Evolutionary conservation across 2,888 invertebrate genomes (phyloP).

Genomic region (Pammene aurita): DNA sequence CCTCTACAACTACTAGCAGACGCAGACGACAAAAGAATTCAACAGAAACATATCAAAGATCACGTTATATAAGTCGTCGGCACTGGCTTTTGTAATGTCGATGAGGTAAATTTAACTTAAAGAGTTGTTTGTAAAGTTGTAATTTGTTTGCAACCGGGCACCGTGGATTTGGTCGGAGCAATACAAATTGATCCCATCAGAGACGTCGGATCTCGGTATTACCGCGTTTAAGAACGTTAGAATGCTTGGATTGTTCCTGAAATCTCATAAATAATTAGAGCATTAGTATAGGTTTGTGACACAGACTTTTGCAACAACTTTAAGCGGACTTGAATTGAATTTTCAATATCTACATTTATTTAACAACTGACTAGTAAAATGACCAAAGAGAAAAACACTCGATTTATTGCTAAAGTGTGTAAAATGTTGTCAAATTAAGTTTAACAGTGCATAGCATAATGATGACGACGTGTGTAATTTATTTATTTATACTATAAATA

Average conservation of each 20-base stretch:
- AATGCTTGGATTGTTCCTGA: slow-evolving; percentile 57
- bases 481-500: no score
- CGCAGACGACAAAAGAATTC: slow-evolving; percentile 45
- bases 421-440: no score
- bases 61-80: slow-evolving; percentile 59
- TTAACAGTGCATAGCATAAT: no score
- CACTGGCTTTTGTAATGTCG: slow-evolving; percentile 66
- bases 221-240: slow-evolving; percentile 48
- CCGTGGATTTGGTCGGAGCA: slow-evolving; percentile 60
- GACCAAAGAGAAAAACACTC: no score
- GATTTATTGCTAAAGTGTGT: no score
- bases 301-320: not conserved
- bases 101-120: slow-evolving; percentile 59
- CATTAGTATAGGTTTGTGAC: slow-evolving; percentile 48
- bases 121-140: slow-evolving; percentile 57
- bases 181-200: slow-evolving; percentile 70
- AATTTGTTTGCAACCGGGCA: slow-evolving; percentile 53
- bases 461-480: no score
- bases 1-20: slow-evolving; percentile 41
- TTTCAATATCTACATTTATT: not conserved
- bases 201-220: slow-evolving; percentile 48
- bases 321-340: not conserved
- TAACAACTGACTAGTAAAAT: not conserved
- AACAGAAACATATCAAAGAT: slow-evolving; percentile 48
- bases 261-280: slow-evolving; percentile 68